Evolutionary conservation across 35 echinoderm and acorn worm species (phyloP), one percentile per base, ranked within the genome.

Genomic region (Acanthaster planci): DNA sequence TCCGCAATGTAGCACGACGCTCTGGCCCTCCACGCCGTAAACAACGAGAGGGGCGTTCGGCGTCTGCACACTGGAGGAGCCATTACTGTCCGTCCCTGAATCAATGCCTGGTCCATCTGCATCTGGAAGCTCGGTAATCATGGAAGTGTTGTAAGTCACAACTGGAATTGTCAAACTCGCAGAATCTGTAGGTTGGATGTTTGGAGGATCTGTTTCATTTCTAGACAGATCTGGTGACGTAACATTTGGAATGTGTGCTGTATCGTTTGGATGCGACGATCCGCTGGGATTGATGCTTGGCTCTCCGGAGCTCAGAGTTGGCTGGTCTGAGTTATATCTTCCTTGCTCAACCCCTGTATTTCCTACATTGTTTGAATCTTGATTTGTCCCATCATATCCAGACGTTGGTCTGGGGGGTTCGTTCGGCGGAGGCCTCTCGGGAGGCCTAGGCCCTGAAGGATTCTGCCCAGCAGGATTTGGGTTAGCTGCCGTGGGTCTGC

Each of bases 11-110:
- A 83, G 53, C 30, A 51, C 18, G 51, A 64, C 56, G 38, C 23
- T 83, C 31, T 83, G 53, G 35, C 81, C 81, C n/a, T 54, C 37
- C 19, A 83, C 52, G 12, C 81, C 81, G 51, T 57, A 83, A 54
- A 53, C 38, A 37, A 58, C 53, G 1, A 30, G 51, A 26, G 81
- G 81, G 4, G 23, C 14, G 9, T 72, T 72, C 0, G 64, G 64
- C 15, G 30, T 27, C 26, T 72, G 21, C 5, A 7, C 30, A 59
- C 56, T 59, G 0, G 56, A 59, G 27, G 56, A 59, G 14, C 56
- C 27, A 8, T 16, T 34, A 2, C 64, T 26, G 42, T 47, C 42
- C 23, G 29, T 8, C 26, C 64, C 64, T 14, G 7, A 14, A 0
- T 67, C 30, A n/a, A 0, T 29, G 64, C 23, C 30, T 29, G 64